Evolutionary conservation across 2,113 vertebrate species (phyloP), one percentile per base, ranked within the genome.

Genomic region (Brachypodius melanocephalos): DNA sequence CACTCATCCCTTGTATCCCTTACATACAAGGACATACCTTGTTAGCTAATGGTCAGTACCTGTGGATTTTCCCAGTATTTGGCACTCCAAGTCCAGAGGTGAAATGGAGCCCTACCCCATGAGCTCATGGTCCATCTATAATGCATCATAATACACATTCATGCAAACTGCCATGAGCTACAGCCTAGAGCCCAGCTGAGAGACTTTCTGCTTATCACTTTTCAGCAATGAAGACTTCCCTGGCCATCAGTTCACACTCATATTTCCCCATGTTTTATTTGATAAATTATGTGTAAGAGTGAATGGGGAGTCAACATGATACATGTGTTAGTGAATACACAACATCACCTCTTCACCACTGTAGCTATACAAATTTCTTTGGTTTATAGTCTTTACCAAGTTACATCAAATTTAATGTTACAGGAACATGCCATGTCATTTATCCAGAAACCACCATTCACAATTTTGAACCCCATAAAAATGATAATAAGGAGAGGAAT

Each of bases 401-500:
- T 72, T 79, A 92, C 85, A 95, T 73, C 84, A 89, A 90, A 14
- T 72, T 74, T 84, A 81, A 45, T 85, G 42, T 68, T 62, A 76
- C 14, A 94, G 42, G 20, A 92, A 79, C 42, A 34, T 85, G 74
- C 75, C 84, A 79, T 61, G 80, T 82, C 87, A 89, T 48, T 82
- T 94, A 92, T 89, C 20, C 73, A 82, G 73, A 79, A 75, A 79
- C 14, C 49, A 78, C n/a, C 69, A 78, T 61, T 78, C 80, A 87
- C 79, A 75, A 93, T 91, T 95, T 89, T 94, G 62, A 89, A 38
- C 17, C 16, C 54, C 66, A 95, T 89, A 92, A 95, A 93, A 85
- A 95, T 91, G 66, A 82, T 78, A 95, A 84, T 80, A 88, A 80
- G 45, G 69, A 24, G 9, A 91, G 8, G 61, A 93, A 94, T 90